phyloP scores from a whole-genome alignment of 2,888 invertebrate genomes.

The Rotaria socialis region DNA sequence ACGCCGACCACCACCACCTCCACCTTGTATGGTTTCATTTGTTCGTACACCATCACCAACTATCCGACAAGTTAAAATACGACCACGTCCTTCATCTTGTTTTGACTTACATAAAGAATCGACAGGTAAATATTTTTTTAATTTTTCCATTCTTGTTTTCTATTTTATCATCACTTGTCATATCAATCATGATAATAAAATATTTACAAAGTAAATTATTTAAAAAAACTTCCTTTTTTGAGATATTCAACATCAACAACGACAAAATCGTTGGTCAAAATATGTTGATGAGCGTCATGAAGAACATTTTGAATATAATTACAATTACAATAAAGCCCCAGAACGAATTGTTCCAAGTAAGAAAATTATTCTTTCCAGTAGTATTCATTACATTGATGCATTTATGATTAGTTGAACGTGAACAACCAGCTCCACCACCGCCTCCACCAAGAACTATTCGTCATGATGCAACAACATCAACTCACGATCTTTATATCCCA shows the following conservation, averaged over 20 bases:
- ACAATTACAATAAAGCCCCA: not conserved
- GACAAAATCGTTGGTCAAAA: constrained; percentile 9
- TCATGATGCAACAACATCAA: constrained; percentile 8
- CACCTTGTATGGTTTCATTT: constrained; percentile 18
- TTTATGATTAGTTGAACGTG: not conserved
- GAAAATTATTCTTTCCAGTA: not conserved
- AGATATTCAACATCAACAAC: not conserved
- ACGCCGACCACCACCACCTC: constrained; percentile 31
- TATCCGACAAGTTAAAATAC: constrained; percentile 23
- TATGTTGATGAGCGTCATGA: not conserved
- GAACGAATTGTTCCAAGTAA: constrained; percentile 14
- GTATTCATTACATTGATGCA: not conserved
- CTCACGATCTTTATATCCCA: constrained; percentile 12
- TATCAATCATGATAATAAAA: not conserved
- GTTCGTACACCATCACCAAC: not conserved
- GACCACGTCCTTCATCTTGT: not conserved
- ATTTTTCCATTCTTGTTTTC: not conserved
- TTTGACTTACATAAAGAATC: constrained; percentile 7
- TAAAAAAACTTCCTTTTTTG: not conserved
- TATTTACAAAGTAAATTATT: not conserved
- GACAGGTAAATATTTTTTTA: not conserved
- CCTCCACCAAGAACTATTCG: not conserved
- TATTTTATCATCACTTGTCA: not conserved
- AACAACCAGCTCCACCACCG: not conserved
- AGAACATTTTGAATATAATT: constrained; percentile 8